Conservation (phyloP, 2,888 invertebrate species). For the Thymelicus lineola region DNA sequence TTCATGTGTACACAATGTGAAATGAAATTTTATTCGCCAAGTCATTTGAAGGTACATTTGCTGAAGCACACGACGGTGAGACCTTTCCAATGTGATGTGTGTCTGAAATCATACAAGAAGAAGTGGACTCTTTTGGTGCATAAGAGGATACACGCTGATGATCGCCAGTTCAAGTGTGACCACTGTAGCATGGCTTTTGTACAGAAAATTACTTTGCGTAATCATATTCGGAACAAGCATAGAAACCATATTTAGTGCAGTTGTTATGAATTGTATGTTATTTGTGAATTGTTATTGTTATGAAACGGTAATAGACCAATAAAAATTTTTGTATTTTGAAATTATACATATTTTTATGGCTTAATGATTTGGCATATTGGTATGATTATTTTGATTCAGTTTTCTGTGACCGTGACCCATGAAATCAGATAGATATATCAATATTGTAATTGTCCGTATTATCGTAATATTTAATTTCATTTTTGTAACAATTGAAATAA, state of each 20-base stretch:
- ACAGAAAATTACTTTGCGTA: constrained; percentile 55
- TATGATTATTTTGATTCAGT: too few relatives aligned
- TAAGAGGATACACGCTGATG: constrained; percentile 56
- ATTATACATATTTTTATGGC: too few relatives aligned
- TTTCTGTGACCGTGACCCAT: too few relatives aligned
- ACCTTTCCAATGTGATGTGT: constrained; percentile 50
- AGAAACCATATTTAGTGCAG: constrained; percentile 42
- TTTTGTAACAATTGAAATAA: background rate
- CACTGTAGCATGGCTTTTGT: constrained; percentile 53
- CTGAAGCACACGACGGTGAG: constrained; percentile 58
- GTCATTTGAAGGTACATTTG: constrained; percentile 58
- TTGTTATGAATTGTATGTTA: too few relatives aligned
- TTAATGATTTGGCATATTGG: too few relatives aligned
- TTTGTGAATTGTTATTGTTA: too few relatives aligned
- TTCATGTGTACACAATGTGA: constrained; percentile 48
- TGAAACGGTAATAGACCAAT: too few relatives aligned
- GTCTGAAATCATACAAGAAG: constrained; percentile 48
- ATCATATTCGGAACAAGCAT: constrained; percentile 51
- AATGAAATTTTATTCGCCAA: constrained; percentile 52
- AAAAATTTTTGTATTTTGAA: too few relatives aligned
- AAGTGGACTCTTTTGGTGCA: constrained; percentile 55
- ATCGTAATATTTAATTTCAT: too few relatives aligned
- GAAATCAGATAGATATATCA: too few relatives aligned
- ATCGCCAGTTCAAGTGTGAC: constrained; percentile 53
- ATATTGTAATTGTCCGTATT: too few relatives aligned